Conservation (phyloP, 2,888 invertebrate genomes). For the Ligdia adustata region DNA sequence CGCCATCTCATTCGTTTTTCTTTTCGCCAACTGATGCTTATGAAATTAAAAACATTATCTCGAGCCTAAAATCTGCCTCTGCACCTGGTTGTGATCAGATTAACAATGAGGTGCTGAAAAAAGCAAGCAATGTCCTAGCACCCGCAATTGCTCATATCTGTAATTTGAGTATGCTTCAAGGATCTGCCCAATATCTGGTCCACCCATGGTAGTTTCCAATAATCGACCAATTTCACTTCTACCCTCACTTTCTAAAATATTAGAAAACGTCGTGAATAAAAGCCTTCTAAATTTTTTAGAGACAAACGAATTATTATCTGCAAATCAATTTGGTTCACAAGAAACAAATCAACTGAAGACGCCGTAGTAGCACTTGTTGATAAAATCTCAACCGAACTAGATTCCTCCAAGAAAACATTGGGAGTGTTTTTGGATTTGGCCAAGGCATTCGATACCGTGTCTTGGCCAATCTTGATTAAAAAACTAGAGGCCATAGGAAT, state of each 20-base stretch:
- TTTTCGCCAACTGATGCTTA: not conserved
- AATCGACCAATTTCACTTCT: conserved; percentile 4
- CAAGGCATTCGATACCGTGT: too few species aligned
- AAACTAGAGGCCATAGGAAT: not conserved
- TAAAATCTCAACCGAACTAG: not conserved
- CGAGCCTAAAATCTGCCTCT: not conserved
- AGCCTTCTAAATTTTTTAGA: not conserved
- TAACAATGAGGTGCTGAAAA: not conserved
- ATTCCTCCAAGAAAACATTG: not conserved
- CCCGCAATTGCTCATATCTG: not conserved
- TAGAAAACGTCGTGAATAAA: conserved; percentile 6
- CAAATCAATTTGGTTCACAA: conserved; percentile 3
- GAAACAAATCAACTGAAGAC: not conserved
- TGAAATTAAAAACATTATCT: not conserved
- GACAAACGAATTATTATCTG: not conserved
- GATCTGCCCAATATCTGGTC: not conserved
- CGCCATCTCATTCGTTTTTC: not conserved
- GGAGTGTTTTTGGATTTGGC: not conserved
- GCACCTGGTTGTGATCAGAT: not conserved
- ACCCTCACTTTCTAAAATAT: conserved; percentile 6
- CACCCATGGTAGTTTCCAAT: not conserved
- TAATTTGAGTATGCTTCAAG: not conserved
- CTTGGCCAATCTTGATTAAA: not conserved
- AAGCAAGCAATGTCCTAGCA: not conserved
- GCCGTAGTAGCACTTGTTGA: not conserved